These are phyloP conservation scores for Holacanthus passer DNA, from an alignment of 2,113 vertebrate species.

Conservation along the genomic window DNA sequence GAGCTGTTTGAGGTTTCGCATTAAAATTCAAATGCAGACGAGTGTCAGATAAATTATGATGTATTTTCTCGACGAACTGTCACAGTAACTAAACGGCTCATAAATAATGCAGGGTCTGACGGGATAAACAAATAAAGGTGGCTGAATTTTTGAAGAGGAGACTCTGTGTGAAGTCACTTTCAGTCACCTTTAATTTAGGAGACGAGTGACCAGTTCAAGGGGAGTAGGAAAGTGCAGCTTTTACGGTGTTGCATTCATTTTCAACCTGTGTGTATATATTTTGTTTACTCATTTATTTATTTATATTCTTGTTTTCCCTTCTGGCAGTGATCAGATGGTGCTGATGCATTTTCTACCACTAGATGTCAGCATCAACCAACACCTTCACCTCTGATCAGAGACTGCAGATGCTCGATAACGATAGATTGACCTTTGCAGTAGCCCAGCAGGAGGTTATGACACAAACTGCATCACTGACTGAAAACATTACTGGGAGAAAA, in stretches of 20 bases:
- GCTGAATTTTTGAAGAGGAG: neutral
- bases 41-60: slow-evolving; percentile 7
- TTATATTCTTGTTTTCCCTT: neutral
- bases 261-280: neutral
- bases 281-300: neutral
- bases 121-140: slow-evolving; percentile 13
- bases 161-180: neutral
- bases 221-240: neutral
- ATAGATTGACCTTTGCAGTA: neutral
- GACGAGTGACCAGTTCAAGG: neutral
- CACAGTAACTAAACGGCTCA: neutral
- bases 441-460: too few species aligned
- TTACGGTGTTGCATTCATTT: neutral
- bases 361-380: slow-evolving; percentile 76
- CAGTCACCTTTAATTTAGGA: neutral
- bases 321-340: neutral
- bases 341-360: slow-evolving; percentile 58
- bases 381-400: slow-evolving; percentile 47
- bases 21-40: neutral
- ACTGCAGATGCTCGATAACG: neutral
- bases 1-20: neutral
- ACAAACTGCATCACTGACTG: neutral
- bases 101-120: slow-evolving; percentile 17
- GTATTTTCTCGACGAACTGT: slow-evolving; percentile 2
- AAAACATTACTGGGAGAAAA: neutral